A percentile compares a stretch with the other conserved stretches of the same genome.
These are phyloP conservation scores for Rhinogobio ventralis DNA, from an alignment of 2,797 vertebrate species.

Conservation along the genomic window DNA sequence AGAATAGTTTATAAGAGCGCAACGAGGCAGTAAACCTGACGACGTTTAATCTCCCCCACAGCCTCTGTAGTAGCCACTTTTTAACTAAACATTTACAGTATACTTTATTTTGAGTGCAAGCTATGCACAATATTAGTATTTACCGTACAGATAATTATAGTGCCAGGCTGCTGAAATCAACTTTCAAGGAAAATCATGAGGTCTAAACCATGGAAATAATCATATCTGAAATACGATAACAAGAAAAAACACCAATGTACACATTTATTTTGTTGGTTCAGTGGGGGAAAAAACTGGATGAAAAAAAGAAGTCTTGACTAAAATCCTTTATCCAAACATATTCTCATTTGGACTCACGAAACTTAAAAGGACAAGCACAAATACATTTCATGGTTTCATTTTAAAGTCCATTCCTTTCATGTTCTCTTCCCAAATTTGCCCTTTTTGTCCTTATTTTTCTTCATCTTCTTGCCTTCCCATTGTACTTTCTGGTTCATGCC, in stretches of 20 bases:
- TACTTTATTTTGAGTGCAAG: background rate
- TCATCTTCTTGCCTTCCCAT: conserved; percentile 82
- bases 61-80: too few species aligned
- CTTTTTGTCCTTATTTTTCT: conserved; percentile 75
- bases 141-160: background rate
- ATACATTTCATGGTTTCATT: background rate
- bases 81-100: too few species aligned
- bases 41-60: too few species aligned
- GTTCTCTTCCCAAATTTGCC: conserved; percentile 75
- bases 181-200: background rate
- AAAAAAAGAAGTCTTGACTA: background rate
- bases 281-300: background rate
- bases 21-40: too few species aligned
- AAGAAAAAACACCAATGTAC: conserved; percentile 3
- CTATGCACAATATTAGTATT: background rate
- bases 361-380: background rate
- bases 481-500: conserved; percentile 70
- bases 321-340: background rate
- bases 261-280: conserved; percentile 8
- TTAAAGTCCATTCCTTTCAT: conserved; percentile 24
- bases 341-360: background rate
- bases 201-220: background rate
- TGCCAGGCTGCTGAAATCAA: background rate
- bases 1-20: too few species aligned
- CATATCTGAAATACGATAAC: background rate